Base-by-base conservation (phyloP, 2,888 invertebrate species). In the Altica lythri region DNA sequence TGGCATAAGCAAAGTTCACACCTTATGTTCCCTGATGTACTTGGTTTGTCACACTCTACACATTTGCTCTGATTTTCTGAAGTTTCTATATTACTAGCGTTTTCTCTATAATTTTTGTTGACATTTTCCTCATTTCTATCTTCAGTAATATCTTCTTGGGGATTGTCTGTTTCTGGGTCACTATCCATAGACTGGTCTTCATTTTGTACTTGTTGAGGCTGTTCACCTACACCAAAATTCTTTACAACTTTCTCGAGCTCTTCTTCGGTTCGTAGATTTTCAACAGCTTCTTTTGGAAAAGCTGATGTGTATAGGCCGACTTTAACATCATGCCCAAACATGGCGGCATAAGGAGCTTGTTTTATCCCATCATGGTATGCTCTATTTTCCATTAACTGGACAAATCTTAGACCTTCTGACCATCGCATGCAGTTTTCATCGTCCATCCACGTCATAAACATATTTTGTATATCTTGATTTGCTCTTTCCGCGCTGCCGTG, bases 361-460 rank as follows among this genome's bases (percentile, higher is more conserved):
- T 62, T 64, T 25, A 55, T 75, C 34, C 69, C 73, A 48, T 62
- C 22, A 59, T 76, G 73, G 55, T 65, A 61, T 18, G 71, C 68
- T 56, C 63, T 59, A 58, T 77, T 77, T 68, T 78, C 76, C 70
- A 69, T 72, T 42, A 74, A 63, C 57, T 77, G 75, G 14, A 75
- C 63, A 64, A 75, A 75, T 43, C 60, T 38, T 40, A 75, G 52
- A 10, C 75, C 76, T 59, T 74, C 67, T 9, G 68, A 69, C 76
- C 75, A 77, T 53, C n/a, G n/a, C n/a, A n/a, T n/a, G n/a, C n/a
- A n/a, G n/a, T n/a, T n/a, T n/a, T n/a, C n/a, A n/a, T n/a, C 65
- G 9, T 63, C 45, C 70, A 76, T 62, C 76, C 75, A 77, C 0
- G 70, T 42, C 29, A 61, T 53, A n/a, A n/a, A n/a, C n/a, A n/a